Evolutionary conservation across 53 echinoderm and acorn worm genomes (phyloP), one percentile per base, ranked within the genome.

Genomic region (Patiria pectinifera): DNA sequence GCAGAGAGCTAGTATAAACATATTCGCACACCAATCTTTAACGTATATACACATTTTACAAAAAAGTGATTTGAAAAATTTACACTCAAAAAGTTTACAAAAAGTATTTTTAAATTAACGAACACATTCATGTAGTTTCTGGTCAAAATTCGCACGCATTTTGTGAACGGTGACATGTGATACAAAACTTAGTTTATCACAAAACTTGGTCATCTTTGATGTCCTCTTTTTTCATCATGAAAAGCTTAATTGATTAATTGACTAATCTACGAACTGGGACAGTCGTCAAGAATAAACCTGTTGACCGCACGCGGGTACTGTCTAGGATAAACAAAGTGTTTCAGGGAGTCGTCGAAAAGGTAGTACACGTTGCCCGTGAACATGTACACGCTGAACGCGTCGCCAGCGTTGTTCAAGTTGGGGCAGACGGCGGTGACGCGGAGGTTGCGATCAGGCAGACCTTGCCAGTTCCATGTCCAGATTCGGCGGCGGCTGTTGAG

Each of bases 351-450:
- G 26, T 74, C 70, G 62, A 94, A 89, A 22, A 89, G 83, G 43
- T 92, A 94, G 75, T 92, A 92, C 16, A 77, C 66, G 26, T 86
- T 92, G 0, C 92, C 90, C 0, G 70, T 45, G 82, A 89, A 94
- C 16, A 94, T 76, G 72, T 90, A 92, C 11, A 81, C 85, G n/a
- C 18, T 79, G n/a, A 53, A 16, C 70, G 74, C 78, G n/a, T 89
- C 83, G 11, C 95, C 95, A 60, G 89, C 62, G 48, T 45, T 19
- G 85, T 92, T 89, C n/a, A 90, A 62, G 91, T 49, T 82, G 23
- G 92, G 90, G 48, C 66, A 80, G 81, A 81, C 45, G 22, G 90
- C 90, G 1, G 90, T 90, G 15, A 90, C 69, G 5, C 90, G 90
- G 2, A 92, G 69, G 72, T 86, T 90, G 22, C 86, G 69, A 43